Percentiles rank a stretch among this genome's conserved stretches.
phyloP scores from a whole-genome alignment of 1,140 invertebrate species.

The Trissolcus basalis region DNA sequence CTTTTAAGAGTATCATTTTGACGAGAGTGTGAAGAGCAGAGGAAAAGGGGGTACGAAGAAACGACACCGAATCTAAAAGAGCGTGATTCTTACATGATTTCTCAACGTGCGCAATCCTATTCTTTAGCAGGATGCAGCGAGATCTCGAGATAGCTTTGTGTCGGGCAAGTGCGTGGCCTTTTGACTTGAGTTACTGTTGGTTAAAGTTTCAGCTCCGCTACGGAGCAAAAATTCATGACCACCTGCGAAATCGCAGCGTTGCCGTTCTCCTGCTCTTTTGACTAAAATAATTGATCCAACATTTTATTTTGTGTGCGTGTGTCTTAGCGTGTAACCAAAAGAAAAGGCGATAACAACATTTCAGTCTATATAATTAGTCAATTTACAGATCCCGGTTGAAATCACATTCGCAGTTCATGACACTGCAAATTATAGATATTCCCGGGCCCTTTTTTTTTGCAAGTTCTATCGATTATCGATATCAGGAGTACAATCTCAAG shows the following conservation, averaged over 20 bases:
- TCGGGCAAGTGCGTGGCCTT: slow-evolving; percentile 62
- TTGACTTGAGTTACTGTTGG: slow-evolving; percentile 66
- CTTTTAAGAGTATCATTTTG: slow-evolving; percentile 36
- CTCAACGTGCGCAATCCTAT: slow-evolving; percentile 62
- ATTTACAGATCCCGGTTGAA: slow-evolving; percentile 1
- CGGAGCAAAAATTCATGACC: slow-evolving; percentile 59
- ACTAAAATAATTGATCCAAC: slow-evolving; percentile 12
- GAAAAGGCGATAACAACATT: no score
- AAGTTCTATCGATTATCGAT: slow-evolving; percentile 36
- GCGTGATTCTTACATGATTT: slow-evolving; percentile 61
- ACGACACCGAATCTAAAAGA: slow-evolving; percentile 56
- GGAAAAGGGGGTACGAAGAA: slow-evolving; percentile 32
- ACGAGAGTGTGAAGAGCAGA: slow-evolving; percentile 38
- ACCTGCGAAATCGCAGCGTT: slow-evolving; percentile 60
- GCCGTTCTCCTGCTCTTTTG: slow-evolving; percentile 12
- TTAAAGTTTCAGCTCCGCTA: slow-evolving; percentile 59
- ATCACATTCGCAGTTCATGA: slow-evolving; percentile 7
- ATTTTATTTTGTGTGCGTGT: no score
- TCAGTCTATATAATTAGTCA: no score
- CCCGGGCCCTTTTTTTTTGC: slow-evolving; percentile 14
- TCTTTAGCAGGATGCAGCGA: slow-evolving; percentile 64
- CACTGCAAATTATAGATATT: slow-evolving; percentile 34
- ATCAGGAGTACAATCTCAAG: slow-evolving; percentile 39
- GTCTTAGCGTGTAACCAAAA: no score
- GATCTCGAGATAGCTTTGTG: slow-evolving; percentile 65